These are phyloP conservation scores for Theocolax elegans DNA, from an alignment of 1,140 invertebrate genomes.

Conservation along the genomic window DNA sequence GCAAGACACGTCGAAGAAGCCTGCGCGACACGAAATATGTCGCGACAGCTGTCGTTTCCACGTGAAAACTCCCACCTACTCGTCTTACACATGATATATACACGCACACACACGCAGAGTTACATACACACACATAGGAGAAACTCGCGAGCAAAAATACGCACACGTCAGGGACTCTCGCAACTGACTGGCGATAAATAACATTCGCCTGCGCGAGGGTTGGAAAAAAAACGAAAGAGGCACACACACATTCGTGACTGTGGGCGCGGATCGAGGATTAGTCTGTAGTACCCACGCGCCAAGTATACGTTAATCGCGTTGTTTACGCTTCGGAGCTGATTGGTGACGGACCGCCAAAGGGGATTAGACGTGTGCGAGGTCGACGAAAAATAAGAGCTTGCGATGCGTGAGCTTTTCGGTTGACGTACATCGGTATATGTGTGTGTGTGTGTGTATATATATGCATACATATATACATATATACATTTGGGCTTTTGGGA, in stretches of 20 bases:
- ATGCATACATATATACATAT: too few species aligned
- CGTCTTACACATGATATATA: neutral
- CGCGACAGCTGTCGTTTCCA: conserved; percentile 43
- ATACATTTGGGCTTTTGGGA: too few species aligned
- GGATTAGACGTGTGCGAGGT: neutral
- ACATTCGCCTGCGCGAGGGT: neutral
- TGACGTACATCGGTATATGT: too few species aligned
- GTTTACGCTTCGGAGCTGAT: conserved; percentile 48
- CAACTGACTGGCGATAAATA: conserved; percentile 31
- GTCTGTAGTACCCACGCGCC: neutral
- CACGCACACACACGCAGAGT: neutral
- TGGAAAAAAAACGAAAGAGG: neutral
- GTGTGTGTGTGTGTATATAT: too few species aligned
- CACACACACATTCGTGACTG: conserved; percentile 10
- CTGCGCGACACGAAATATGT: conserved; percentile 28
- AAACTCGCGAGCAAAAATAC: neutral
- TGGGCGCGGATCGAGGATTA: conserved; percentile 53
- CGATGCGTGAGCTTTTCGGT: too few species aligned
- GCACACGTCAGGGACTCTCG: neutral
- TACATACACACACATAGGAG: too few species aligned
- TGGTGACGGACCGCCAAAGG: neutral
- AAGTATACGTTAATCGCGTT: conserved; percentile 54
- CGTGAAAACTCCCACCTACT: neutral
- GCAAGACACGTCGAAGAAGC: conserved; percentile 19
- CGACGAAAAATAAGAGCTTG: too few species aligned